A percentile compares a stretch with the other conserved stretches of the same genome.
Evolutionary conservation across 2,113 vertebrate species (phyloP).

Genomic region (Phylloscopus trochiloides): DNA sequence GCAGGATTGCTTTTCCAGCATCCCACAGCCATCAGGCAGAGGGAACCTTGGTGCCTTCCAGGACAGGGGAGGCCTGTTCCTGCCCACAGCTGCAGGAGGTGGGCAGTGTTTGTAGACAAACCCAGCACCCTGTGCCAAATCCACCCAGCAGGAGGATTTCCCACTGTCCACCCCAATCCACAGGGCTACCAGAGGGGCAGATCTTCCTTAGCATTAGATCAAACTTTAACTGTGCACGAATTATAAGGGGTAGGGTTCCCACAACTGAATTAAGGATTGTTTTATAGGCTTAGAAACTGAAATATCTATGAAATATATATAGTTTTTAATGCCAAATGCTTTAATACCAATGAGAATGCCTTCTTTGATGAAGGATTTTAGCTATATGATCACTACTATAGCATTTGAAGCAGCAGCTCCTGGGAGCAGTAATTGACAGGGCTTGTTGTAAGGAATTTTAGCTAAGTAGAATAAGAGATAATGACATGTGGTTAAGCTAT

Average conservation of each 20-base stretch:
- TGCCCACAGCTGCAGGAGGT: not conserved
- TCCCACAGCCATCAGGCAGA: not conserved
- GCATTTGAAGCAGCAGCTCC: conserved; percentile 20
- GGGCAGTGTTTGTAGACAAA: not conserved
- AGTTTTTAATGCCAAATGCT: not conserved
- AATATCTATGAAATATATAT: not conserved
- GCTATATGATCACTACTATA: not conserved
- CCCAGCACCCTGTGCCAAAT: not conserved
- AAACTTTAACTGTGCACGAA: not conserved
- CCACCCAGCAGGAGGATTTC: not conserved
- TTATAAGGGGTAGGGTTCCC: not conserved
- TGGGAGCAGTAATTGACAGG: not conserved
- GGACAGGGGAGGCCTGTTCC: not conserved
- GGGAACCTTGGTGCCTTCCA: not conserved
- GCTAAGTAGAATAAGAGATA: conserved; percentile 30
- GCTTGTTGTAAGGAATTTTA: conserved; percentile 26
- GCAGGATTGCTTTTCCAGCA: not conserved
- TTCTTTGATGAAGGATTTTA: conserved; percentile 22
- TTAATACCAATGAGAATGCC: not conserved
- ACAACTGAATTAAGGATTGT: not conserved
- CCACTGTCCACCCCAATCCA: not conserved
- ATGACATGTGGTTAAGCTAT: conserved; percentile 36
- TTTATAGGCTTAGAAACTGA: not conserved
- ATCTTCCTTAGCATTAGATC: not conserved
- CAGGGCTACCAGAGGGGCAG: not conserved